A percentile compares a stretch with the other conserved stretches of the same genome.
Conservation (phyloP, 1,140 invertebrate genomes). For the Bicyclus anynana region DNA sequence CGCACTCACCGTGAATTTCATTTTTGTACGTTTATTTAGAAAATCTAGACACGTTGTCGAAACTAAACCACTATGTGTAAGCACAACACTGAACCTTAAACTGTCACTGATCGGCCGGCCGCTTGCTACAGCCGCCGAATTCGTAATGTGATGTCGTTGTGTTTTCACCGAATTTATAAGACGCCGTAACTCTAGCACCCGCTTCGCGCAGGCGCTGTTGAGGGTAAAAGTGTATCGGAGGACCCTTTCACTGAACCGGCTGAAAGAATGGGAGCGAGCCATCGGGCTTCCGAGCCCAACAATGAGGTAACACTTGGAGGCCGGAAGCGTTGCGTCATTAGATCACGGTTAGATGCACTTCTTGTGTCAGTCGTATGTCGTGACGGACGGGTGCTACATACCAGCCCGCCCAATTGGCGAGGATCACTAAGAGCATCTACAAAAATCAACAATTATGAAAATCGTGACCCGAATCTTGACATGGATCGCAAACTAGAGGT, state of each 20-base stretch:
- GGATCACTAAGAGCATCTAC: background rate
- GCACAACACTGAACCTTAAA: constrained; percentile 43
- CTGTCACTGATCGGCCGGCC: constrained; percentile 54
- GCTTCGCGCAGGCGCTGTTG: constrained; percentile 35
- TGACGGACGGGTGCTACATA: background rate
- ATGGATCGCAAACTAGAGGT: too few relatives aligned
- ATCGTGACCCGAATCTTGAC: background rate
- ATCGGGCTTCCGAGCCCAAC: constrained; percentile 64
- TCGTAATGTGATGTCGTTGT: constrained; percentile 67
- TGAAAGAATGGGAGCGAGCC: constrained; percentile 71
- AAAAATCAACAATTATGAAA: background rate
- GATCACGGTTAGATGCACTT: constrained; percentile 58
- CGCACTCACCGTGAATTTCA: constrained; percentile 75
- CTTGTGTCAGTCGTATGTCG: constrained; percentile 33
- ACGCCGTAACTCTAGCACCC: constrained; percentile 42
- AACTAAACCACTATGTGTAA: constrained; percentile 64
- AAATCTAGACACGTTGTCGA: constrained; percentile 47
- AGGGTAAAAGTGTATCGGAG: constrained; percentile 71
- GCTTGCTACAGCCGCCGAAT: constrained; percentile 66
- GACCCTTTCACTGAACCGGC: constrained; percentile 71
- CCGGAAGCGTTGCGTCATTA: constrained; percentile 60
- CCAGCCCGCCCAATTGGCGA: background rate
- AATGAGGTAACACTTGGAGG: constrained; percentile 59
- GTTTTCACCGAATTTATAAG: constrained; percentile 74
- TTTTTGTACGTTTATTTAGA: constrained; percentile 57